Evolutionary conservation across 1,140 invertebrate species (phyloP).

Genomic region (Zaprionus taronus): DNA sequence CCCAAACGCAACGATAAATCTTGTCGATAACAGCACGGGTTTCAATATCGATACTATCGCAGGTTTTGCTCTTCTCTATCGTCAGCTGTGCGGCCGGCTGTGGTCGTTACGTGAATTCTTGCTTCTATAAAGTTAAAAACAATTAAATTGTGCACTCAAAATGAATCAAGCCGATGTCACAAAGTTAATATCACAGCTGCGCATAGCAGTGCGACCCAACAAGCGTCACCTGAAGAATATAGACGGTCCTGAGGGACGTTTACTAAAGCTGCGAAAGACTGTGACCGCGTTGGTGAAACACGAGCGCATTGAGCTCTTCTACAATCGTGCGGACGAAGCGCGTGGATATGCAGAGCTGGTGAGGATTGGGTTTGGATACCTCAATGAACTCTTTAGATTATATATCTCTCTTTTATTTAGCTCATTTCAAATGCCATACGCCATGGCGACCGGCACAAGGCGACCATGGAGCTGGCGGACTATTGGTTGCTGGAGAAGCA

Average conservation of each 20-base stretch:
- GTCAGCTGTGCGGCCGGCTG: conserved; percentile 42
- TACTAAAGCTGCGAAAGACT: conserved; percentile 91
- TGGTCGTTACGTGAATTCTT: conserved; percentile 66
- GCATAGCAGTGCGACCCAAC: conserved; percentile 87
- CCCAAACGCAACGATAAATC: background rate
- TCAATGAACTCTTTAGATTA: too few relatives aligned
- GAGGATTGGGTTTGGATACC: conserved; percentile 55
- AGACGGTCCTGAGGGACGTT: conserved; percentile 90
- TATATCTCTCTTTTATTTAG: conserved; percentile 84
- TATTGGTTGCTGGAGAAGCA: conserved; percentile 96
- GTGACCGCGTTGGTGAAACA: conserved; percentile 94
- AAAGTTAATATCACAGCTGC: conserved; percentile 90
- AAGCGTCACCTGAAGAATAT: conserved; percentile 87
- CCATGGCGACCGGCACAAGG: conserved; percentile 92
- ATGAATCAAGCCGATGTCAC: conserved; percentile 92
- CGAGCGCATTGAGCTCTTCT: conserved; percentile 94
- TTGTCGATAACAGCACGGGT: background rate
- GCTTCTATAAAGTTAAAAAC: conserved; percentile 21
- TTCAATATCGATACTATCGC: background rate
- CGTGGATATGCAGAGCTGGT: conserved; percentile 95
- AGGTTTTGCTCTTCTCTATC: background rate
- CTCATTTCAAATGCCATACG: conserved; percentile 95
- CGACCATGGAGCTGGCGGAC: conserved; percentile 95
- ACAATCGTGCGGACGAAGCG: conserved; percentile 91
- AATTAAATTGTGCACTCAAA: conserved; percentile 31